Base-by-base conservation (phyloP, 2,888 invertebrate genomes). In the Globia sparganii region DNA sequence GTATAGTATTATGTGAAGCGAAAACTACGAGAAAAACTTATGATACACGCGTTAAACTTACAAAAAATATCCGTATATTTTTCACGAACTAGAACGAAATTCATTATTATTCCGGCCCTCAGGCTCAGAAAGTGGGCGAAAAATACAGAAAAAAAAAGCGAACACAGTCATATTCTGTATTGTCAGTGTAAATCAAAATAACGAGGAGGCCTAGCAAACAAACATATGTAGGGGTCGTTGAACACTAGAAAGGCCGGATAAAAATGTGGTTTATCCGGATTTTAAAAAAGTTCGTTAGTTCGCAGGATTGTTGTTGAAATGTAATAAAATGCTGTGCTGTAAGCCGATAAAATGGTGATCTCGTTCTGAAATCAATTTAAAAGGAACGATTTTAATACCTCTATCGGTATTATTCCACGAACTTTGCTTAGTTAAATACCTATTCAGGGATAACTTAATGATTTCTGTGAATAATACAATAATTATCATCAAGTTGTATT, bases 151-250 rank as follows among this genome's bases (percentile, higher is more conserved):
- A 81, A 84, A 85, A 84, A 85, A 83, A 83, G 82, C 69, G 80
- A 82, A 78, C 80, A 81, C 74, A 69, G 86, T 62, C 78, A 84
- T 81, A 77, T 85, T 76, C 78, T 83, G 84, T 88, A 87, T 90
- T 88, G 89, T 89, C 86, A 85, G 78, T 87, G 86, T 89, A 89
- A 90, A 90, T 90, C 90, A 90, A 89, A 87, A 88, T 90, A 88
- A 89, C 86, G 83, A 83, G 80, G 68, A 68, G 43, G 56, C 64
- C 75, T 71, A 78, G 80, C 84, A 87, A 85, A 86, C 88, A 85
- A 84, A 89, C 87, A 89, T 75, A 75, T 77, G 80, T 84, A 77
- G 67, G 78, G 85, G 82, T 76, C 62, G 75, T 62, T 74, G 74
- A 74, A 82, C 83, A 88, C 82, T 84, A 68, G 66, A 71, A 83